Conservation (phyloP, 2,888 invertebrate genomes). For the Phalera bucephala region DNA sequence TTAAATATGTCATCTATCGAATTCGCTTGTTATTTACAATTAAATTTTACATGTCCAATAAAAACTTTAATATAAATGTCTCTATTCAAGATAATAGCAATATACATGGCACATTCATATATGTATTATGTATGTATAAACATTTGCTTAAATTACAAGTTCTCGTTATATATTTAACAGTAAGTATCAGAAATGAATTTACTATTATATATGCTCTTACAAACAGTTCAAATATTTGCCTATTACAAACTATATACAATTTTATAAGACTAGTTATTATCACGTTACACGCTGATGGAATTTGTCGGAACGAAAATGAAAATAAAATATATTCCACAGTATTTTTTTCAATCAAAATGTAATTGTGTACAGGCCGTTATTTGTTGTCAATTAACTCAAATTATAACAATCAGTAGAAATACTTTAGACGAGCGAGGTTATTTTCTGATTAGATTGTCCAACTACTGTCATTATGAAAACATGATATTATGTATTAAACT, state of each 20-base stretch:
- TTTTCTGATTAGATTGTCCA: no score
- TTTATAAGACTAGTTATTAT: conserved; percentile 78
- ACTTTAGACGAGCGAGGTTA: no score
- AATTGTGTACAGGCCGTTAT: conserved; percentile 26
- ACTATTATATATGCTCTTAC: conserved; percentile 48
- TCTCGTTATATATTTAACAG: conserved; percentile 35
- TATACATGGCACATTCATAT: conserved; percentile 63
- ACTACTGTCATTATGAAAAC: no score
- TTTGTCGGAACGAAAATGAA: conserved; percentile 15
- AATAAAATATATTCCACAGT: conserved; percentile 27
- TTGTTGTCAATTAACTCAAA: conserved; percentile 32
- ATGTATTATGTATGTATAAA: conserved; percentile 38
- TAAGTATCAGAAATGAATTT: conserved; percentile 46
- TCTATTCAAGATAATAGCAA: conserved; percentile 59
- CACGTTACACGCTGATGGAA: conserved; percentile 75
- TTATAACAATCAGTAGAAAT: no score
- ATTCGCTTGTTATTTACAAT: conserved; percentile 47
- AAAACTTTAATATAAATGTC: conserved; percentile 48
- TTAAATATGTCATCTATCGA: conserved; percentile 38
- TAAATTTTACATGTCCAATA: conserved; percentile 40
- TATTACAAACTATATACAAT: conserved; percentile 69
- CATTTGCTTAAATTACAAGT: conserved; percentile 39
- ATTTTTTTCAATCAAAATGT: conserved; percentile 32
- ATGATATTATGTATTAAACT: no score
- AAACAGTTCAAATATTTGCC: conserved; percentile 48